Percentiles rank a stretch among this genome's conserved stretches.
These are phyloP conservation scores for Calidris pugnax DNA, from an alignment of 2,113 vertebrate species.

Conservation along the genomic window DNA sequence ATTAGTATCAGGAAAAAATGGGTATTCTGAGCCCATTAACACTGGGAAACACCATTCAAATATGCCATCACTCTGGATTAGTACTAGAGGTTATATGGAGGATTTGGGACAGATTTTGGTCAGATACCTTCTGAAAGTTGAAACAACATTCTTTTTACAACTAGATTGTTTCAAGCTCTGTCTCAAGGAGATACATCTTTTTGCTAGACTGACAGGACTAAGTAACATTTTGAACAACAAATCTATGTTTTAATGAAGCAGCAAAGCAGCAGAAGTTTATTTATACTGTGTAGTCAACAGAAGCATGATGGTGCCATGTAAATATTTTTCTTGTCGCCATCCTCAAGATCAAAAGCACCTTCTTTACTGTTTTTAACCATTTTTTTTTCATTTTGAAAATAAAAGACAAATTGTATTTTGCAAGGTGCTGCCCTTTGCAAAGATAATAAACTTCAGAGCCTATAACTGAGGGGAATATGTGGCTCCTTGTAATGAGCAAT, in stretches of 20 bases:
- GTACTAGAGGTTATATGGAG: background rate
- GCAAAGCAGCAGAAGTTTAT: background rate
- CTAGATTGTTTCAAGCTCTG: background rate
- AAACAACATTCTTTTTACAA: background rate
- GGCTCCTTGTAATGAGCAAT: background rate
- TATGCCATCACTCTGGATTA: rapidly evolving
- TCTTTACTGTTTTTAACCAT: background rate
- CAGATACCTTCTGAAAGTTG: background rate
- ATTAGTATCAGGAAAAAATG: background rate
- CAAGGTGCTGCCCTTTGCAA: background rate
- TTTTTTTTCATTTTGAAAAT: background rate
- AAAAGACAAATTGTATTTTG: background rate
- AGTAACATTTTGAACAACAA: background rate
- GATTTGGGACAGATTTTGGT: background rate
- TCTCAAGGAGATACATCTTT: background rate
- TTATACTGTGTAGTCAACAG: background rate
- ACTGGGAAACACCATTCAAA: background rate
- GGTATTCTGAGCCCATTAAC: background rate
- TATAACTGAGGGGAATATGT: background rate
- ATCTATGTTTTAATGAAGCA: background rate
- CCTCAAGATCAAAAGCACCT: background rate
- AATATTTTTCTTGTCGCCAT: background rate
- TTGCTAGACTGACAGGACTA: background rate
- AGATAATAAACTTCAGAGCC: background rate
- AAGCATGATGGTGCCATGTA: background rate